Conservation (phyloP, 2,113 vertebrate species). For the Cyanoderma ruficeps region DNA sequence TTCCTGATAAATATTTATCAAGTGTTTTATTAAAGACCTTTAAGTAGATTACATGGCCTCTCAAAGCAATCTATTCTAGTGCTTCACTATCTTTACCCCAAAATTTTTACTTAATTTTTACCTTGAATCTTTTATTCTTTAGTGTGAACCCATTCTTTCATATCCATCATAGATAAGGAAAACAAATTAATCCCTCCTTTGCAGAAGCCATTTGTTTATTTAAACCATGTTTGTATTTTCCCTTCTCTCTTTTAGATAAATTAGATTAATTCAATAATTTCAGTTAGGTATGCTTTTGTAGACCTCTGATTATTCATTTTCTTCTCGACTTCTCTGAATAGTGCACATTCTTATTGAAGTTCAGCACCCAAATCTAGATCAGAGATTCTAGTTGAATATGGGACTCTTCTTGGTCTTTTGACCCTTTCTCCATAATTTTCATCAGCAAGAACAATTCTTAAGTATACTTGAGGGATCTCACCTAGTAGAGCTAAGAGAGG, state of each 20-base stretch:
- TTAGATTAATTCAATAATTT: neutral
- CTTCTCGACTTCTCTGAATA: neutral
- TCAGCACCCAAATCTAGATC: neutral
- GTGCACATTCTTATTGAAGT: neutral
- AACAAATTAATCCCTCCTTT: neutral
- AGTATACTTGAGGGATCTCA: neutral
- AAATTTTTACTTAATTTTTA: neutral
- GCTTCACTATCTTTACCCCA: neutral
- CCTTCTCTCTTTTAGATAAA: neutral
- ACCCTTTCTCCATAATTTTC: neutral
- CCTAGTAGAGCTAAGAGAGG: neutral
- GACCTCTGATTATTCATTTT: neutral
- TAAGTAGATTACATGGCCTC: neutral
- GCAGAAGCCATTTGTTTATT: neutral
- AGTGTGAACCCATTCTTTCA: neutral
- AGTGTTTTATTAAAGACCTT: neutral
- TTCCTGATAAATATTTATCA: conserved; percentile 19
- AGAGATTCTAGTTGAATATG: neutral
- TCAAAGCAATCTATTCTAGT: neutral
- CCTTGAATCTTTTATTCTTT: neutral
- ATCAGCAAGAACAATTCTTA: neutral
- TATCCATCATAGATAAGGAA: neutral
- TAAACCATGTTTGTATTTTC: neutral
- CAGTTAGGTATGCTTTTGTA: neutral
- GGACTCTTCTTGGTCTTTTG: neutral